Evolutionary conservation across 2,797 vertebrate species (phyloP).

Genomic region (Podargus strigoides): DNA sequence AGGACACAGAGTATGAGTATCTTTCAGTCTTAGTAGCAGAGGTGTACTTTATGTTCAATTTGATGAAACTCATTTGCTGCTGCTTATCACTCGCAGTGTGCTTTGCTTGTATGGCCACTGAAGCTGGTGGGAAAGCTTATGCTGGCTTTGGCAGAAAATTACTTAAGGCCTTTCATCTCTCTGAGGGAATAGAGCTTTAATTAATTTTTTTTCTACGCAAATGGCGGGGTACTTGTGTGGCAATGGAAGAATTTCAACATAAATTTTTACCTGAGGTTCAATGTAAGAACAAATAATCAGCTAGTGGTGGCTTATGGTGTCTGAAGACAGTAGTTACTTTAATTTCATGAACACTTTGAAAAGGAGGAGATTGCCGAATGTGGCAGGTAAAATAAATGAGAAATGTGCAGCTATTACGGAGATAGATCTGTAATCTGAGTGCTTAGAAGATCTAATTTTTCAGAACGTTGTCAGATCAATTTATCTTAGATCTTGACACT

Average conservation of each 20-base stretch:
- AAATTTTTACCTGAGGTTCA: background rate
- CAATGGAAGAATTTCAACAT: background rate
- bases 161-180: background rate
- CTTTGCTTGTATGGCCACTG: background rate
- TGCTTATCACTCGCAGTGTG: rapidly evolving
- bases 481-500: background rate
- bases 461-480: background rate
- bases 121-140: background rate
- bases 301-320: background rate
- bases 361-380: background rate
- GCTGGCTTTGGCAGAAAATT: background rate
- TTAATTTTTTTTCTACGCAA: rapidly evolving
- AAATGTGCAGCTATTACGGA: background rate
- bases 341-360: background rate
- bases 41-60: background rate
- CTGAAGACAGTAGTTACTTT: background rate
- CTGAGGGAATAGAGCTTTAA: background rate
- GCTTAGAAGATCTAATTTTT: background rate
- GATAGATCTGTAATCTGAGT: background rate
- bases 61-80: background rate
- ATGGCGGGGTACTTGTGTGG: background rate
- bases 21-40: background rate
- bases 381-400: background rate
- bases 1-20: background rate
- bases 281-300: background rate